Conservation (phyloP, 2,888 invertebrate species). For the Zaprionus bogoriensis region DNA sequence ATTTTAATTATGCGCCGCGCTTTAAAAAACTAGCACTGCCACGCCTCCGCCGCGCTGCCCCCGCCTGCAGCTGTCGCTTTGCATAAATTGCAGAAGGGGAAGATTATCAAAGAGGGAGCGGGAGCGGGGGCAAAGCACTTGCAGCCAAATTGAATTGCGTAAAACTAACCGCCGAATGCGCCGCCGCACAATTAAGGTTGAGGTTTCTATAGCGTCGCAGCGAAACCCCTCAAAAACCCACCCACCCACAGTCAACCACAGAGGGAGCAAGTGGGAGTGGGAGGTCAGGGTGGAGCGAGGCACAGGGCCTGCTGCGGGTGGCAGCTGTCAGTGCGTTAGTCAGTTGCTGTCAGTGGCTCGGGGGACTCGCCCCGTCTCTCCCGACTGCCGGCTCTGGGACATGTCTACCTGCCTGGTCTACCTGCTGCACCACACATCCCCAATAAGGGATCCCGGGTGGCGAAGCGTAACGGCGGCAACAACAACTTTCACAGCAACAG, state of each 20-base stretch:
- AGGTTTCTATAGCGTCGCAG: slow-evolving; percentile 50
- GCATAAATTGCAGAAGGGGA: slow-evolving; percentile 43
- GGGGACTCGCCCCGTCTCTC: background rate
- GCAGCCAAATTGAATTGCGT: slow-evolving; percentile 75
- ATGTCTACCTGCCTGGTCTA: slow-evolving; percentile 37
- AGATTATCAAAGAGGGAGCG: background rate
- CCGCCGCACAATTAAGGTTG: slow-evolving; percentile 76
- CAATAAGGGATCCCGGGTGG: slow-evolving; percentile 36
- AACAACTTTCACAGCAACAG: slow-evolving; percentile 17
- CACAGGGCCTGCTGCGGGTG: slow-evolving; percentile 59
- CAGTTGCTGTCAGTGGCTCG: slow-evolving; percentile 71
- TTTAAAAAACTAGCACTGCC: slow-evolving; percentile 39
- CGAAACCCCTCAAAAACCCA: background rate
- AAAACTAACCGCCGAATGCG: slow-evolving; percentile 75
- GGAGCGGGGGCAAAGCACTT: slow-evolving; percentile 38
- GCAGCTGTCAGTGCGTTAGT: slow-evolving; percentile 77
- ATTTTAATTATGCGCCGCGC: slow-evolving; percentile 43
- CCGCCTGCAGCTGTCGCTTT: slow-evolving; percentile 43
- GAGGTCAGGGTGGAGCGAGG: background rate
- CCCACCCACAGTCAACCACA: background rate
- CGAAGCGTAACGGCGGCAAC: slow-evolving; percentile 44
- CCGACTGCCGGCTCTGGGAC: slow-evolving; percentile 32
- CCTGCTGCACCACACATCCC: slow-evolving; percentile 8
- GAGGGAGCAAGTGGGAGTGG: background rate
- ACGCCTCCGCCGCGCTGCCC: background rate